Evolutionary conservation across 2,888 invertebrate genomes (phyloP), one percentile per base, ranked within the genome.

Genomic region (Cylindroiulus punctatus): DNA sequence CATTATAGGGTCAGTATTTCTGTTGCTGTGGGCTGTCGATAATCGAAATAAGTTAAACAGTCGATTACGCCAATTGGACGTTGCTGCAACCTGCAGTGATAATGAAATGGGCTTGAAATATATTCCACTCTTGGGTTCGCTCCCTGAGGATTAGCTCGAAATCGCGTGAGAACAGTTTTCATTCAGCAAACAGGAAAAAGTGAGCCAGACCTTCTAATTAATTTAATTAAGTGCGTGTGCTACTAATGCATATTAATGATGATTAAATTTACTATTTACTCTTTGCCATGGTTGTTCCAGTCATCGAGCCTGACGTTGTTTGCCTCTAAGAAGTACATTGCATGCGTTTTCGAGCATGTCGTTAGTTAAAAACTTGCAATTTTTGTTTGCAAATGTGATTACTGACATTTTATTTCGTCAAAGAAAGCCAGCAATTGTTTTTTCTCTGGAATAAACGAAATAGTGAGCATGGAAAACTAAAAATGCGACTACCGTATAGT

Each of bases 201-300:
- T 30, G 30, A 76, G 76, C 76, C 76, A 30, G 30, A 76, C 76
- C 76, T 76, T 30, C 76, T 76, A 76, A 76, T 76, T 76, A 76
- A 76, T 76, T 76, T 76, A 76, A 76, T 76, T 76, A 76, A 76
- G 76, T 76, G 30, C 76, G 76, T 76, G 76, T 76, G 76, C 76
- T 76, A 30, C 76, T 76, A 76, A 76, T 76, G 76, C 76, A 76
- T 76, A 76, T 76, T 76, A 76, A 76, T 76, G 76, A 76, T 76
- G 76, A 30, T 30, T 26, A 76, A 76, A 76, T 76, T 76, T 76
- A 76, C 30, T 76, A 76, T 76, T 76, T 76, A 76, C 76, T 76
- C 76, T 30, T 30, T 30, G 30, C 76, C 76, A 57, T 57, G n/a
- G n/a, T n/a, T n/a, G 5, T 22, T 7, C 22, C 57, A 57, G 3